These are phyloP conservation scores for Hippocampus kuda DNA, from an alignment of 2,797 vertebrate genomes.

Conservation along the genomic window DNA sequence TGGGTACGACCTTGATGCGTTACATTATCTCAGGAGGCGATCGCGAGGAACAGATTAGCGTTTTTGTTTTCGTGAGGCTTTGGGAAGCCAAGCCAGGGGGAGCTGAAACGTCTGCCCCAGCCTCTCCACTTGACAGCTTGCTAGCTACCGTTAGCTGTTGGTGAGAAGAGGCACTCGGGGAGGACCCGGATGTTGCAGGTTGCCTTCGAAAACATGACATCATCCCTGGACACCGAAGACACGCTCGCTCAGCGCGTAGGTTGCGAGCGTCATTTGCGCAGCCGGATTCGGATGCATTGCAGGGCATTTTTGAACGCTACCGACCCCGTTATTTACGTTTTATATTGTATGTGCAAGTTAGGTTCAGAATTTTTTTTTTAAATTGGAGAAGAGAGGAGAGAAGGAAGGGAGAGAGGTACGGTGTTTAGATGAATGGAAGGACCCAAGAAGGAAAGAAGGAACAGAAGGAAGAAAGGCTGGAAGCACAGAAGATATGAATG, in stretches of 20 bases:
- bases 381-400: not conserved
- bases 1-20: conserved; percentile 56
- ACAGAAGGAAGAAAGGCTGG: not conserved
- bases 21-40: conserved; percentile 61
- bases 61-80: conserved; percentile 29
- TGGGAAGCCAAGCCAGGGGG: conserved; percentile 42
- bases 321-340: not conserved
- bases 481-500: no score
- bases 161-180: conserved; percentile 35
- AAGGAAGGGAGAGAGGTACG: not conserved
- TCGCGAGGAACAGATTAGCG: conserved; percentile 26
- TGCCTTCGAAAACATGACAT: conserved; percentile 67
- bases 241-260: not conserved
- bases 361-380: not conserved
- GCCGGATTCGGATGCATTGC: not conserved
- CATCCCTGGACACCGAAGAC: conserved; percentile 35
- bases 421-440: no score
- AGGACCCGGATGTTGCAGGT: conserved; percentile 72
- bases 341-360: not conserved
- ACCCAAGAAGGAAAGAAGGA: not conserved
- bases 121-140: conserved; percentile 65
- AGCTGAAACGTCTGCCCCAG: conserved; percentile 63
- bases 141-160: conserved; percentile 59
- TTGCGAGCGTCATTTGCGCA: no score
- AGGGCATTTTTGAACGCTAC: not conserved